Percentiles rank a stretch among this genome's conserved stretches.
Conservation (phyloP, 1,140 invertebrate genomes). For the Drosophila santomea region DNA sequence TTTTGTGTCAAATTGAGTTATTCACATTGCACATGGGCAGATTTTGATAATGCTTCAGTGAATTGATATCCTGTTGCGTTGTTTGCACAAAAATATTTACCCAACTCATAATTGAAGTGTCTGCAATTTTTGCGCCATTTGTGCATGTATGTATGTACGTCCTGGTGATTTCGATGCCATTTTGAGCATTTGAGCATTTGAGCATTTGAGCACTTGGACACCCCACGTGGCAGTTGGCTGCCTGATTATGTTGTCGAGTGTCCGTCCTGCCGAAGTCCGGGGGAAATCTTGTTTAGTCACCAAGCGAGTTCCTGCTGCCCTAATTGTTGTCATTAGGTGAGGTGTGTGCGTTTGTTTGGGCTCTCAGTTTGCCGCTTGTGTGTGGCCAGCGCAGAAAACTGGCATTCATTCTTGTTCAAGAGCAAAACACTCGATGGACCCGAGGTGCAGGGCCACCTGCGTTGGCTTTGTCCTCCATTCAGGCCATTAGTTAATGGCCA, state of each 20-base stretch:
- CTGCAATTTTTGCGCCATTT: constrained; percentile 77
- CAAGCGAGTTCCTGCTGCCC: constrained; percentile 47
- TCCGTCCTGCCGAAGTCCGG: constrained; percentile 42
- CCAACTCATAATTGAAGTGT: constrained; percentile 82
- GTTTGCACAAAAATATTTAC: constrained; percentile 84
- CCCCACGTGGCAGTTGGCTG: constrained; percentile 59
- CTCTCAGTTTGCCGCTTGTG: constrained; percentile 18
- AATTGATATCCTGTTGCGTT: constrained; percentile 84
- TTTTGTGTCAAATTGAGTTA: constrained; percentile 81
- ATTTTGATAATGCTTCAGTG: constrained; percentile 69
- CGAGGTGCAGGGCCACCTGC: constrained; percentile 30
- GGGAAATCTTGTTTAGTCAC: constrained; percentile 39
- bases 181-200: neutral
- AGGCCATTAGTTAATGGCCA: constrained; percentile 40
- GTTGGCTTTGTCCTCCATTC: constrained; percentile 37
- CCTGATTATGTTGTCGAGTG: constrained; percentile 72
- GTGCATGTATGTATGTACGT: constrained; percentile 31
- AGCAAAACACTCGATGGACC: constrained; percentile 4
- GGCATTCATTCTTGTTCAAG: constrained; percentile 2
- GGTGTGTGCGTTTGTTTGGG: neutral
- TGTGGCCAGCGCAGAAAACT: constrained; percentile 23
- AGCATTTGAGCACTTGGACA: constrained; percentile 35
- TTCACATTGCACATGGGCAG: constrained; percentile 60
- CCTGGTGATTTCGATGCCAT: constrained; percentile 33
- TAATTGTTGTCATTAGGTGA: constrained; percentile 76